Base-by-base conservation (phyloP, 2,113 vertebrate genomes). In the Motacilla tschutschensis region DNA sequence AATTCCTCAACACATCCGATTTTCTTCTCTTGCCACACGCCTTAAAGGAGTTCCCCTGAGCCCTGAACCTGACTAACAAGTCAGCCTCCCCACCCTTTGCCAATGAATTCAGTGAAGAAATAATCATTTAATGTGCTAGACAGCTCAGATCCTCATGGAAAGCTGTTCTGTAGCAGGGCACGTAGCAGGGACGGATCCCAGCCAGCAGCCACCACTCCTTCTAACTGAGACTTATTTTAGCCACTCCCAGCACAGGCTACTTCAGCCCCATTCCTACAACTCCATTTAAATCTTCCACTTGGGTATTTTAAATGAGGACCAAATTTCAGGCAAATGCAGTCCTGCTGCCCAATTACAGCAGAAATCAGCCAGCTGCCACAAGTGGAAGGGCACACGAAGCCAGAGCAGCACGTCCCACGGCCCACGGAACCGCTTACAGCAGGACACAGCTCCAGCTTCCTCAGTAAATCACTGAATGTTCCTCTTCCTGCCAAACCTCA, bases 361-460 rank as follows among this genome's bases (percentile, higher is more conserved):
- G 43, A 33, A 41, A 44, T 48, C 24, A 15, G 12, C 44, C 47
- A 28, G 8, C 17, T 20, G 7, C 15, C 24, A 10, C 10, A 12
- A 8, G 8, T 54, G 54, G 46, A 25, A 44, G 36, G 67, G n/a
- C 28, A 36, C 9, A 8, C 0, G 5, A 6, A 41, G 25, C 24
- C 67, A 17, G 15, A 2, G 35, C 29, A 19, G 18, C 9, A 2
- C 12, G 0, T 19, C 15, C 35, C 8, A 5, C n/a, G 51, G 50
- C 38, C 46, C 43, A 14, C 2, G 5, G 55, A 16, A 21, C 3
- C 22, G 15, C 59, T 54, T 10, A 9, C 53, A 24, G 38, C 48
- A 57, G 59, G 29, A 55, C 48, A 58, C 21, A 22, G 51, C 16
- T 63, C 36, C 66, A 21, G n/a, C 66, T 82, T 48, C 69, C 26